Conservation (phyloP, 2,113 vertebrate species). For the Menura novaehollandiae region DNA sequence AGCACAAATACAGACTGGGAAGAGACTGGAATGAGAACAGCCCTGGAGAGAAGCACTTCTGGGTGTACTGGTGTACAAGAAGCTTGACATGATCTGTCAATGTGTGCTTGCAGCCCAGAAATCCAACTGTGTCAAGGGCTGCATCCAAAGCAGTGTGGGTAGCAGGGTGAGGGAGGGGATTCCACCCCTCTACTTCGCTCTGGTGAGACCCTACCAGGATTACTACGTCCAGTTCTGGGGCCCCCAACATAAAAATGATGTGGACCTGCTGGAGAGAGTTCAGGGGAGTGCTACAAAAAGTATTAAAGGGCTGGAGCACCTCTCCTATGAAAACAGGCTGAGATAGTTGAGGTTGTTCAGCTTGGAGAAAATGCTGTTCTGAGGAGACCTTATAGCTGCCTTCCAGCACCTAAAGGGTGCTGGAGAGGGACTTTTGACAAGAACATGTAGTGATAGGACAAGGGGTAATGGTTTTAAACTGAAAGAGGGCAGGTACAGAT, state of each 20-base stretch:
- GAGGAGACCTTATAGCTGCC: not conserved
- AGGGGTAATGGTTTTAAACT: not conserved
- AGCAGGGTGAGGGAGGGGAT: not conserved
- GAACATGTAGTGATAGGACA: not conserved
- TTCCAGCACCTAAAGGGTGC: not conserved
- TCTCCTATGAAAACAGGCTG: not conserved
- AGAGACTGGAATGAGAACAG: not conserved
- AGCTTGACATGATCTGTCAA: not conserved
- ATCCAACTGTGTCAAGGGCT: not conserved
- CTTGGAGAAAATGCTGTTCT: not conserved
- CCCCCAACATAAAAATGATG: not conserved
- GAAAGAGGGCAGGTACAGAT: not conserved
- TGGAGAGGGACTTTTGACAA: not conserved
- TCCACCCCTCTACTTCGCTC: not conserved
- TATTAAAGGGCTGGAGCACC: not conserved
- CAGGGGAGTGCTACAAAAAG: not conserved
- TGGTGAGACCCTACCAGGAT: not conserved
- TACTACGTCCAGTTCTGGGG: not conserved
- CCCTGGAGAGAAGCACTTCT: not conserved
- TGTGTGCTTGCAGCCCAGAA: rapidly evolving
- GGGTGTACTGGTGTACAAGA: not conserved
- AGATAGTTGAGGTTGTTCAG: not conserved
- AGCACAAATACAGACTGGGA: not conserved
- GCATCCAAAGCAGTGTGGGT: rapidly evolving
- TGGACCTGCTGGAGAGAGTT: not conserved